Evolutionary conservation across 1,140 invertebrate genomes (phyloP).

Genomic region (Lasioglossum baleicum): DNA sequence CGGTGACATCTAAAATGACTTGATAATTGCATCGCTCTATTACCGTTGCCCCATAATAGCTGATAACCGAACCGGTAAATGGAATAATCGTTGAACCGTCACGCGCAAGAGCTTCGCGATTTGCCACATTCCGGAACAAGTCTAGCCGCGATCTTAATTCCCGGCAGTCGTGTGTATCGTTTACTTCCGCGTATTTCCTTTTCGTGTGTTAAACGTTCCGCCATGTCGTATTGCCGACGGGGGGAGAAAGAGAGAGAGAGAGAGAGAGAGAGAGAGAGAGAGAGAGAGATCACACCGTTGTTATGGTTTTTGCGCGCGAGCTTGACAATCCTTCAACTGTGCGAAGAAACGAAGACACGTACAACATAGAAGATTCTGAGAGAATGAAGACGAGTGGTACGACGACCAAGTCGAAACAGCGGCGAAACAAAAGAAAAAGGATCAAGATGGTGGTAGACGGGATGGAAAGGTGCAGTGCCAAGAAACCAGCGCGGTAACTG

Average conservation of each 20-base stretch:
- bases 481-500: conserved; percentile 61
- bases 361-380: background rate
- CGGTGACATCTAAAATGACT: too few species aligned
- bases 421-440: background rate
- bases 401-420: too few species aligned
- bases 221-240: too few species aligned
- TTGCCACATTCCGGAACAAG: background rate
- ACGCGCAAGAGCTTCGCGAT: background rate
- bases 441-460: background rate
- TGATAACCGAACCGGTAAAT: conserved; percentile 23
- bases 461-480: conserved; percentile 25
- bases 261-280: too few species aligned
- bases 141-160: conserved; percentile 20
- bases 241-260: too few species aligned
- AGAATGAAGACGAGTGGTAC: background rate
- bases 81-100: background rate
- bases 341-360: background rate
- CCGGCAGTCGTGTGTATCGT: background rate
- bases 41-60: too few species aligned
- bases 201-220: conserved; percentile 5
- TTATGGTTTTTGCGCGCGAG: conserved; percentile 19
- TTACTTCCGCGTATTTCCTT: conserved; percentile 34
- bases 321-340: conserved; percentile 5
- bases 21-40: too few species aligned
- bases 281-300: background rate